Evolutionary conservation across 35 echinoderm and acorn worm species (phyloP).

Genomic region (Diadema setosum): DNA sequence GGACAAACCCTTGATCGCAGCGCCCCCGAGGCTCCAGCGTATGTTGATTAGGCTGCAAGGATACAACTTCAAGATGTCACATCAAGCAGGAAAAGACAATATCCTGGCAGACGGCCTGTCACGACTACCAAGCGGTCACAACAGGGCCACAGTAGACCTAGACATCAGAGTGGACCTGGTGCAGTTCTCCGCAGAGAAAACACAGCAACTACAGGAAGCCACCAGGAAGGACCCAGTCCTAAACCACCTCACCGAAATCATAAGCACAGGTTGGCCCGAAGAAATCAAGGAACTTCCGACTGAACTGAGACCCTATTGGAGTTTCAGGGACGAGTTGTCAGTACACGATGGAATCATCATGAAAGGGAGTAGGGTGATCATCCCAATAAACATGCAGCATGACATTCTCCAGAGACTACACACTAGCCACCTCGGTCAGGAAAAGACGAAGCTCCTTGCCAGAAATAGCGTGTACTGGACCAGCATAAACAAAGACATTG

Average conservation of each 20-base stretch:
- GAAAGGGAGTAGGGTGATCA: neutral
- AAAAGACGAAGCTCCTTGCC: neutral
- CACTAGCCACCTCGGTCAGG: neutral
- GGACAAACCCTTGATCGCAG: conserved; percentile 35
- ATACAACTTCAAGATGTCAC: conserved; percentile 36
- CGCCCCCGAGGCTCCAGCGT: conserved; percentile 37
- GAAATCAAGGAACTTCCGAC: neutral
- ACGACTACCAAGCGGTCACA: neutral
- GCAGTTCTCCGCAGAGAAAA: no score
- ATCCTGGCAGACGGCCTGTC: neutral
- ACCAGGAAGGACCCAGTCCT: neutral
- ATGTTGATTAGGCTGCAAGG: conserved; percentile 51
- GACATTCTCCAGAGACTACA: neutral
- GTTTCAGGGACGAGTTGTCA: conserved; percentile 32
- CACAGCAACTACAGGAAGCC: neutral
- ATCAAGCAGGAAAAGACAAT: conserved; percentile 22
- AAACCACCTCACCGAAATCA: neutral
- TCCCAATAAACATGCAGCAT: neutral
- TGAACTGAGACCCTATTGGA: conserved; percentile 1
- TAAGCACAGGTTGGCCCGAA: conserved; percentile 3
- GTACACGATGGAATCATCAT: conserved; percentile 19
- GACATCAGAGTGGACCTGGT: neutral
- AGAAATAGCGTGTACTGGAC: conserved; percentile 34
- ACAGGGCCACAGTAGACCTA: neutral
- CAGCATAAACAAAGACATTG: conserved; percentile 39